Evolutionary conservation across 2,797 vertebrate species (phyloP).

Genomic region (Xenopus petersii): DNA sequence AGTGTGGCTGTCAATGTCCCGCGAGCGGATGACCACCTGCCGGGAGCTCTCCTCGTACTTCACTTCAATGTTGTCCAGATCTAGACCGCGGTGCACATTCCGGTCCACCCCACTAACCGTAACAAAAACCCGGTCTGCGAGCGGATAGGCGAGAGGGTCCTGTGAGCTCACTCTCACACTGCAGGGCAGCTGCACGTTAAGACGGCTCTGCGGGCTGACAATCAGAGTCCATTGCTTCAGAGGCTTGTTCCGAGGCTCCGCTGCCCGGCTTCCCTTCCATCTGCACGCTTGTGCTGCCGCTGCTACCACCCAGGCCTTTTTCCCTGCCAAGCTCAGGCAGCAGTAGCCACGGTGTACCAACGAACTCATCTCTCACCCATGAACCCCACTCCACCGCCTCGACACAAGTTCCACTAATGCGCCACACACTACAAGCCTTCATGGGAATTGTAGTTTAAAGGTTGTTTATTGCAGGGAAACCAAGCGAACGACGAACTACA

Average conservation of each 20-base stretch:
- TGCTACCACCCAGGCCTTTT: background rate
- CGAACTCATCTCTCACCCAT: conserved; percentile 22
- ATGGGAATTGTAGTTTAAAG: conserved; percentile 56
- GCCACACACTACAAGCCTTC: background rate
- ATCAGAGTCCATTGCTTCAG: conserved; percentile 69
- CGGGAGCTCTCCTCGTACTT: conserved; percentile 68
- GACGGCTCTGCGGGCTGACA: conserved; percentile 74
- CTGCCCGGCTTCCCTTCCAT: conserved; percentile 6
- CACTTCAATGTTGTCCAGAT: conserved; percentile 64
- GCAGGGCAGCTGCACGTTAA: conserved; percentile 74
- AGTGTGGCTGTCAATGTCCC: conserved; percentile 56
- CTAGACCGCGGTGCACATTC: conserved; percentile 48
- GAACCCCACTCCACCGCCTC: background rate
- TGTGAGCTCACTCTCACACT: conserved; percentile 73
- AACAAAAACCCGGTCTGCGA: conserved; percentile 75
- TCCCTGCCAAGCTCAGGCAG: conserved; percentile 14
- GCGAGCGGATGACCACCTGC: conserved; percentile 67
- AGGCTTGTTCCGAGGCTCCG: conserved; percentile 27
- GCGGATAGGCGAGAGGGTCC: conserved; percentile 74
- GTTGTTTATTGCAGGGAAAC: too few species aligned
- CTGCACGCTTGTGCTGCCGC: background rate
- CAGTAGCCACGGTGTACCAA: background rate
- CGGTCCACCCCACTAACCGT: conserved; percentile 56
- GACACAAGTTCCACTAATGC: background rate
- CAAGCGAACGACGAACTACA: conserved; percentile 19